Evolutionary conservation across 2,888 invertebrate genomes (phyloP), one percentile per base, ranked within the genome.

Genomic region (Dioctria linearis): DNA sequence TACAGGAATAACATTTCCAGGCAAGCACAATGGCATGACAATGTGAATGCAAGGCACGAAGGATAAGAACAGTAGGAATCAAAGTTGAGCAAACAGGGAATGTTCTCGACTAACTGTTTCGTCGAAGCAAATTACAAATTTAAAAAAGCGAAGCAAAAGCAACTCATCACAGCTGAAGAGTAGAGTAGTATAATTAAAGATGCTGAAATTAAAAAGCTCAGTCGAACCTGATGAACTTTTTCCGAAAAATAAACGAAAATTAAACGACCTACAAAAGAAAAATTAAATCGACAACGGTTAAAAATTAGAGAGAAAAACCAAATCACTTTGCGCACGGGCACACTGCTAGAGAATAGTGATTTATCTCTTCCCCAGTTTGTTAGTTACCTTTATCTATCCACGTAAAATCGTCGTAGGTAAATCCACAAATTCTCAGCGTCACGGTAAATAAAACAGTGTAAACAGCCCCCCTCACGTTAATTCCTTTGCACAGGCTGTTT

Each of bases 401-500:
- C 61, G 25, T 37, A 37, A 61, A 11, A 5, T 39, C 11, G n/a
- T 8, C 37, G 25, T 39, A 61, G 39, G 25, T 25, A 25, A 25
- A 61, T 61, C 61, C 25, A 37, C 25, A 61, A 37, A 61, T 25
- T 61, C 39, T 61, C 6, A 25, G 25, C 25, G 37, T 61, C 5
- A 39, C 13, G 25, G 61, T 61, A 61, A 61, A 61, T 61, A 61
- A 57, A 61, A 39, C 4, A 61, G 5, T 59, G 49, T 46, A 6
- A 5, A 46, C 49, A 6, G 49, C 54, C 42, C n/a, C 59, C 37
- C 71, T 54, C 71, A 71, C 51, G 57, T 71, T 71, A 71, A 71
- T 42, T 57, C 73, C 11, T 54, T 42, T 40, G 73, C 73, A 71
- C 73, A 57, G 39, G 40, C 57, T 59, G 73, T 40, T 42, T 11